Conservation (phyloP, 2,113 vertebrate genomes). For the Cyprinodon tularosa region DNA sequence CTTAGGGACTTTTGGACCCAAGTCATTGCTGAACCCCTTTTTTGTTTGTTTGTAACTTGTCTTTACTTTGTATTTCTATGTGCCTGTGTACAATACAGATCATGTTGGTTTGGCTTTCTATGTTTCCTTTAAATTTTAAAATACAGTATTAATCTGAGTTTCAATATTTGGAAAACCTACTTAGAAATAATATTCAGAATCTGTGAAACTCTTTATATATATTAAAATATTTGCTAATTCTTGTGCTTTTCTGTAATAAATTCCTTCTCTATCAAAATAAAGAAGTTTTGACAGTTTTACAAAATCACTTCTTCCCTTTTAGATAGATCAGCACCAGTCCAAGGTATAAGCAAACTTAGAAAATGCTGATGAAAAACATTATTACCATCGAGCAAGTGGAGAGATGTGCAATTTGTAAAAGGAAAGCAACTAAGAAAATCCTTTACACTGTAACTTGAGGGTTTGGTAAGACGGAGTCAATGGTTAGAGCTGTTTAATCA, state of each 20-base stretch:
- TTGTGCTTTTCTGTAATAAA: constrained; percentile 20
- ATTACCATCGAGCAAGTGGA: too few species aligned
- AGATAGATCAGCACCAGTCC: too few species aligned
- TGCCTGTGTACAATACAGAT: constrained; percentile 16
- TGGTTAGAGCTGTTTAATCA: too few species aligned
- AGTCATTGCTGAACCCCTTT: neutral
- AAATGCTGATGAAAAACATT: too few species aligned
- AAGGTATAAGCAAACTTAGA: too few species aligned
- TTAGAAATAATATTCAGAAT: constrained; percentile 19
- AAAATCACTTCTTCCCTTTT: neutral
- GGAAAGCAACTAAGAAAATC: too few species aligned
- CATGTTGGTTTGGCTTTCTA: neutral
- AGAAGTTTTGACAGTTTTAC: constrained; percentile 11
- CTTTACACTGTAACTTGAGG: too few species aligned
- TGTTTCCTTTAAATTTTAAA: neutral
- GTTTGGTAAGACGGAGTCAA: too few species aligned
- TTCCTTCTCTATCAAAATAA: constrained; percentile 28
- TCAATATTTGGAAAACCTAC: constrained; percentile 10
- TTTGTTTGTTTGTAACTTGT: neutral
- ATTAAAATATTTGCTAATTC: constrained; percentile 9
- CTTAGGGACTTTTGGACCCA: neutral
- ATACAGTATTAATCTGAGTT: constrained; percentile 18
- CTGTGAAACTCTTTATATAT: neutral
- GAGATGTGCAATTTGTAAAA: too few species aligned
- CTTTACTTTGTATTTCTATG: constrained; percentile 3